A percentile compares a stretch with the other conserved stretches of the same genome.
Conservation (phyloP, 2,888 invertebrate genomes). For the Stenichneumon culpator region DNA sequence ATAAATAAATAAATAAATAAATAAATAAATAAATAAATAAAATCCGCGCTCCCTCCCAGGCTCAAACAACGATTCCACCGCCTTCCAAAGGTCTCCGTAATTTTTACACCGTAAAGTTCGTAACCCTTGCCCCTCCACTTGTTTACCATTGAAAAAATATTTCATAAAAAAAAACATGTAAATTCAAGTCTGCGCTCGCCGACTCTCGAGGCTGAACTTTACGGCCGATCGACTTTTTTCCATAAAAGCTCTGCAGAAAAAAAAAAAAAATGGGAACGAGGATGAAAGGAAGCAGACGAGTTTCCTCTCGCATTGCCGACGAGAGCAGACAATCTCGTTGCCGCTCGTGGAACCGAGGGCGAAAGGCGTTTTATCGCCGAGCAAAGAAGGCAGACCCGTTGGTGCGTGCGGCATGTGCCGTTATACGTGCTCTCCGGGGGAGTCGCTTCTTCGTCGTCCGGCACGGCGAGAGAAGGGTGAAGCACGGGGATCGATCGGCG, state of each 20-base stretch:
- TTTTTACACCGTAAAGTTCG: constrained; percentile 8
- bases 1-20: no score
- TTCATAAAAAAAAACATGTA: neutral
- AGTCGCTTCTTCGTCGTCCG: constrained; percentile 2
- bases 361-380: neutral
- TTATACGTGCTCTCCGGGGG: neutral
- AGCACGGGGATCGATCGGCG: constrained; percentile 80
- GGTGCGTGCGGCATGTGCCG: constrained; percentile 14
- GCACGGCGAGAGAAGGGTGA: neutral
- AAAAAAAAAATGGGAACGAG: neutral
- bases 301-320: neutral
- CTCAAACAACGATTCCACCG: no score
- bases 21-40: no score
- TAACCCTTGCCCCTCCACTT: neutral
- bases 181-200: neutral
- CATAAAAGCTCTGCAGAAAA: neutral
- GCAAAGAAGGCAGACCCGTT: neutral
- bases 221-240: constrained; percentile 36
- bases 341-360: neutral
- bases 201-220: constrained; percentile 27
- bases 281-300: neutral
- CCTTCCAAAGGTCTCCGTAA: neutral
- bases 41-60: no score
- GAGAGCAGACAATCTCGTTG: neutral
- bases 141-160: neutral